A percentile compares a stretch with the other conserved stretches of the same genome.
Evolutionary conservation across 92 coral and sea anemone genomes (phyloP).

Genomic region (Heteractis magnifica): DNA sequence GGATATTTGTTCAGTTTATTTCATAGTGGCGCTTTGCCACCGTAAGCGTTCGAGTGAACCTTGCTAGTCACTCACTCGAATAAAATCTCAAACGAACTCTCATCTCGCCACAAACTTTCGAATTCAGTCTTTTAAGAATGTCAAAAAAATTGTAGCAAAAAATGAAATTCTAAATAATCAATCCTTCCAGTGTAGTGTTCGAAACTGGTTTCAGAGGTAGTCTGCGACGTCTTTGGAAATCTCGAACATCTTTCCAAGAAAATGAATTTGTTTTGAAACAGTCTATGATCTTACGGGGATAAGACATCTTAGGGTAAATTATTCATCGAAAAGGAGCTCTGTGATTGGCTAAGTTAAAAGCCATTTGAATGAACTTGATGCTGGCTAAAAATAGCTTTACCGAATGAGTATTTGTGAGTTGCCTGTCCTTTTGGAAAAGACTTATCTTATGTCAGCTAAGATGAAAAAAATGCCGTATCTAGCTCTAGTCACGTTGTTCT

Average conservation of each 20-base stretch:
- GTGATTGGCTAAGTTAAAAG: conserved; percentile 31
- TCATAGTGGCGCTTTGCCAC: no score
- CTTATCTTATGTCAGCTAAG: no score
- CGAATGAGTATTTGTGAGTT: no score
- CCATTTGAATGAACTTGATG: conserved; percentile 25
- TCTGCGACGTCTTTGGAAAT: background rate
- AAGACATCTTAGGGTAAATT: conserved; percentile 9
- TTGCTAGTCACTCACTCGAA: no score
- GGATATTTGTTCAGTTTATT: no score
- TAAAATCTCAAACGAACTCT: no score
- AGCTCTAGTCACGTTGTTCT: no score
- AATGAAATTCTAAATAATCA: background rate
- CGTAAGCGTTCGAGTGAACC: no score
- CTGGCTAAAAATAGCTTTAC: conserved; percentile 16
- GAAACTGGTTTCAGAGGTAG: background rate
- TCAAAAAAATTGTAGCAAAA: background rate
- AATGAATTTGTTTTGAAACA: background rate
- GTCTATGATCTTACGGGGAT: background rate
- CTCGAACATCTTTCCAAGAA: background rate
- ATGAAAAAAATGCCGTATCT: no score
- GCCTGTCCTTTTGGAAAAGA: no score
- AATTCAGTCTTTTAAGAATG: no score
- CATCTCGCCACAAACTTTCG: background rate
- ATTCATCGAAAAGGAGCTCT: conserved; percentile 1
- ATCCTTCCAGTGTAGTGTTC: background rate